Conservation (phyloP, 53 echinoderm and acorn worm genomes). For the Hippasteria phrygiana region DNA sequence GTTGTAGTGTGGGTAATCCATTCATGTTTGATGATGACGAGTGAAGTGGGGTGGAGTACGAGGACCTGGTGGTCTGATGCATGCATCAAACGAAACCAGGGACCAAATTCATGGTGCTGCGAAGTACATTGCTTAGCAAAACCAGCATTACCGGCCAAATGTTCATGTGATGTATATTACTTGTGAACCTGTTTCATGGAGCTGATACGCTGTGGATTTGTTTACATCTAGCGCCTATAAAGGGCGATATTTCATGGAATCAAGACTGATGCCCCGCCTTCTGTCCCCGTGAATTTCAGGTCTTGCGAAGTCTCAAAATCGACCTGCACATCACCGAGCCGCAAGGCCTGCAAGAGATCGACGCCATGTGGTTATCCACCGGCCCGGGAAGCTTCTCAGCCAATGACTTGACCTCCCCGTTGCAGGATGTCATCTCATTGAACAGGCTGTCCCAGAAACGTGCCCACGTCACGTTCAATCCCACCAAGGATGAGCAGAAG, state of each 20-base stretch:
- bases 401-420: slow-evolving; percentile 12
- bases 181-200: no score
- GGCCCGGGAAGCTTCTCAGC: neutral
- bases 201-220: no score
- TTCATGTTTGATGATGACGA: no score
- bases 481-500: slow-evolving; percentile 71
- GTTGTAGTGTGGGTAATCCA: no score
- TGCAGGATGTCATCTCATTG: slow-evolving; percentile 21
- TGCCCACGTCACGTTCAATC: slow-evolving; percentile 69
- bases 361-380: slow-evolving; percentile 63
- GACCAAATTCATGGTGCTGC: no score
- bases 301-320: slow-evolving; percentile 69
- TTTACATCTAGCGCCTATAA: neutral
- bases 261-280: no score
- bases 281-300: slow-evolving; percentile 47
- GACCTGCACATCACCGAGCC: slow-evolving; percentile 78
- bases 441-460: slow-evolving; percentile 29
- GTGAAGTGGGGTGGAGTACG: no score
- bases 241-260: neutral
- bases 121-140: no score
- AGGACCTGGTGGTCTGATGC: no score
- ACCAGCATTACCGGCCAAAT: no score
- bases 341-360: slow-evolving; percentile 78
- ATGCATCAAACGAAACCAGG: no score
- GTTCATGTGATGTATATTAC: no score